Evolutionary conservation across 1,140 invertebrate species (phyloP), one percentile per base, ranked within the genome.

Genomic region (Tigriopus japonicus): DNA sequence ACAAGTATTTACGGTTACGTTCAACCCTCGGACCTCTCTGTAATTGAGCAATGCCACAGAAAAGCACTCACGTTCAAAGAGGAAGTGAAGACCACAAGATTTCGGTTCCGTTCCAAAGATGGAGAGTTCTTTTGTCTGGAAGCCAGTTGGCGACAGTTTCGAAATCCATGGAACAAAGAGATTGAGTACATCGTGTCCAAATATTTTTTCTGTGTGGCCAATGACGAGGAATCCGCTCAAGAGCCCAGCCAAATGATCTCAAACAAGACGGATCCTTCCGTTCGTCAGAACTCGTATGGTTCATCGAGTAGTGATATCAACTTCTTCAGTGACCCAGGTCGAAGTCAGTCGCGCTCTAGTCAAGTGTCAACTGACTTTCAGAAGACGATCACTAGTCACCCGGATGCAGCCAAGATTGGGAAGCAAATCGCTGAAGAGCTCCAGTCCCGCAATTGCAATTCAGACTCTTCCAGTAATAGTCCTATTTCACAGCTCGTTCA

Each of bases 1-100:
- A 89, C 87, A 1, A 91, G 86, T 66, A 84, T 93, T 75, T 94
- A 93, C 71, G 90, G 94, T 71, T 92, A 92, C 73, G 90, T 86
- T 68, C 81, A 86, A 68, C 82, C 82, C 59, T 83, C 87, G 52
- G 89, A 93, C 69, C 83, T 93, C 62, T 72, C 78, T 14, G 76
- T 79, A 7, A 73, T 95, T 59, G 84, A 86, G 21, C 82, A 90
- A 66, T 80, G 83, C 53, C 90, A 94, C 71, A 86, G 89, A 77
- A 75, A 80, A 65, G 84, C 81, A 2, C 74, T 90, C 43, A 78
- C 84, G 66, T 74, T 73, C n/a, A 72, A 73, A 0, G 79, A 81
- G 53, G 72, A 76, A 14, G 71, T 85, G 7, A 78, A 73, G 12
- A 87, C 85, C 0, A 76, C 81, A 35, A 15, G 82, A 1, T 90